Conservation (phyloP, 2,888 invertebrate genomes). For the Morpho deidamia region DNA sequence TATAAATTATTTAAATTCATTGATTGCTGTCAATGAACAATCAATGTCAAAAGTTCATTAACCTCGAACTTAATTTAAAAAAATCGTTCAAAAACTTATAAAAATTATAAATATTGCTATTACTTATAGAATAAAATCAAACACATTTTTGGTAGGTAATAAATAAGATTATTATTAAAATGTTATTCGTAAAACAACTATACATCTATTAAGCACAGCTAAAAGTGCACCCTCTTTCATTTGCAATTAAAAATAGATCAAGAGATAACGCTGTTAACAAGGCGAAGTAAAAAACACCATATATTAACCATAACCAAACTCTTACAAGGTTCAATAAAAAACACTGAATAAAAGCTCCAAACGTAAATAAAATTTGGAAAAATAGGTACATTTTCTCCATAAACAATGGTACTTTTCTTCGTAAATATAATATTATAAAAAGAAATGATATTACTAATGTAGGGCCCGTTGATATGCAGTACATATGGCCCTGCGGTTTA, state of each 20-base stretch:
- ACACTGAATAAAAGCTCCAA: constrained; percentile 69
- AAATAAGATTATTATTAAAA: constrained; percentile 2
- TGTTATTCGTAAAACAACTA: constrained; percentile 4
- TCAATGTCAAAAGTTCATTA: constrained; percentile 6
- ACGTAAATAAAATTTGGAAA: constrained; percentile 70
- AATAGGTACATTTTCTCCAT: constrained; percentile 74
- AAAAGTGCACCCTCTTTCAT: constrained; percentile 71
- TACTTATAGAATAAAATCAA: background rate
- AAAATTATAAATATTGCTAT: background rate
- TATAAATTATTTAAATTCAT: too few relatives aligned
- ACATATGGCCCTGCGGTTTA: constrained; percentile 66
- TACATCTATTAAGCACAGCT: constrained; percentile 51
- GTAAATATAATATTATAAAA: constrained; percentile 59
- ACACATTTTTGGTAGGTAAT: background rate
- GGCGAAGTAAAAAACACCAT: constrained; percentile 61
- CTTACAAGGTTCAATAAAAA: constrained; percentile 59
- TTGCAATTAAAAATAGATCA: constrained; percentile 67
- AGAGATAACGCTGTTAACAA: constrained; percentile 54
- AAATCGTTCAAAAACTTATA: too few relatives aligned
- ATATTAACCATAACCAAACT: constrained; percentile 65
- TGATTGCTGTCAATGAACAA: too few relatives aligned
- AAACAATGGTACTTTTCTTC: constrained; percentile 63
- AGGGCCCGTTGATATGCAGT: constrained; percentile 68
- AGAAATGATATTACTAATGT: constrained; percentile 62
- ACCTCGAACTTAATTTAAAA: too few relatives aligned